These are phyloP conservation scores for Scatophagus argus DNA, from an alignment of 2,113 vertebrate genomes.

Conservation along the genomic window DNA sequence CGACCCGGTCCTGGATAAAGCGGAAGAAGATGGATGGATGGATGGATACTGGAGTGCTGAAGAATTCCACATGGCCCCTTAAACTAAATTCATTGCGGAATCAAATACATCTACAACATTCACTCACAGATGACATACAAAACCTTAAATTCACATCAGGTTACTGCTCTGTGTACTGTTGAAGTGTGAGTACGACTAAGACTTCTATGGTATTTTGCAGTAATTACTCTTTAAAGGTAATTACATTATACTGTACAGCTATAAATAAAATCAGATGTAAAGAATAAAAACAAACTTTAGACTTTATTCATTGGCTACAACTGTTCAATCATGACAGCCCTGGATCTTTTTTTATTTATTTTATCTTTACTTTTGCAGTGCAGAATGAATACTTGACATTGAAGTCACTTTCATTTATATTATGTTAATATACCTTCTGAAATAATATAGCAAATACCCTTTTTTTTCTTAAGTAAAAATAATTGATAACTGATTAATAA, in stretches of 20 bases:
- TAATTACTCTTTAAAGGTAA: not conserved
- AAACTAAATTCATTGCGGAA: not conserved
- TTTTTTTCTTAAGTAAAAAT: no score
- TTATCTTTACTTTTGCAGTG: no score
- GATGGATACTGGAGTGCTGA: no score
- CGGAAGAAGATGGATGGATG: no score
- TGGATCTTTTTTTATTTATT: not conserved
- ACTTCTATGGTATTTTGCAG: not conserved
- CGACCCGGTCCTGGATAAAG: no score
- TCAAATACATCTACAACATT: not conserved
- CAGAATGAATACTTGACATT: no score
- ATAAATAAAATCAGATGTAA: not conserved
- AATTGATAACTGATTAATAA: no score
- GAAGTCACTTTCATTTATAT: no score
- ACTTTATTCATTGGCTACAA: not conserved
- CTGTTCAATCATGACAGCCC: not conserved
- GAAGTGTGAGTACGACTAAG: not conserved
- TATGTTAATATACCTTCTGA: no score
- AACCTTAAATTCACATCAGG: not conserved
- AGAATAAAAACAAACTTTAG: not conserved
- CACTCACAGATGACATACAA: not conserved
- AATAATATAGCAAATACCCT: no score
- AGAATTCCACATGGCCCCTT: not conserved
- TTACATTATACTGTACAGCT: no score
- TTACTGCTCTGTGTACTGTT: no score